A percentile compares a stretch with the other conserved stretches of the same genome.
Conservation (phyloP, 2,113 vertebrate species). For the Leucosticte australis region DNA sequence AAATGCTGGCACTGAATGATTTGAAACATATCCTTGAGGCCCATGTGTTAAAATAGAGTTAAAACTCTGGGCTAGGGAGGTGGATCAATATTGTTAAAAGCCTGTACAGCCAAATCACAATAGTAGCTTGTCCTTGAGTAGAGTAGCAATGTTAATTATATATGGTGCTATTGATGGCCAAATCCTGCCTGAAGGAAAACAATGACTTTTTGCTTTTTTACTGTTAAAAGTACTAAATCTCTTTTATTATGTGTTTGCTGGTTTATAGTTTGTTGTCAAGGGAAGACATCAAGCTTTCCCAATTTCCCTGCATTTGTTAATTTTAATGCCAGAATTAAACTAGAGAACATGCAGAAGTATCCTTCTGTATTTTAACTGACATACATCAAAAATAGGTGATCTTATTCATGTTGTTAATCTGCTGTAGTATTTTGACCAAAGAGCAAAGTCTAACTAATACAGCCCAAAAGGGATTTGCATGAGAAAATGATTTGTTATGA, state of each 20-base stretch:
- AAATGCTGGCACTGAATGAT: neutral
- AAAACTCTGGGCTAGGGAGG: neutral
- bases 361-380: neutral
- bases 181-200: neutral
- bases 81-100: neutral
- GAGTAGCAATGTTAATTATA: neutral
- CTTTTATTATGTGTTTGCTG: neutral
- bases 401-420: neutral
- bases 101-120: neutral
- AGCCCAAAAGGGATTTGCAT: neutral
- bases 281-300: neutral
- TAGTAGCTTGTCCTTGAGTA: neutral
- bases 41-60: neutral
- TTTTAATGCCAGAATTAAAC: neutral
- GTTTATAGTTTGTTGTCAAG: neutral
- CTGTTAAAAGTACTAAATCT: neutral
- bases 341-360: neutral
- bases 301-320: neutral
- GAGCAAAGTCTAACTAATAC: neutral
- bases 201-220: neutral
- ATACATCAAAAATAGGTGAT: neutral
- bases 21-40: neutral
- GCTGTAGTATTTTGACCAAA: neutral
- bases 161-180: neutral
- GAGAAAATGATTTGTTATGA: neutral